These are phyloP conservation scores for Leucophenga maculata DNA, from an alignment of 2,888 invertebrate genomes.

Conservation along the genomic window DNA sequence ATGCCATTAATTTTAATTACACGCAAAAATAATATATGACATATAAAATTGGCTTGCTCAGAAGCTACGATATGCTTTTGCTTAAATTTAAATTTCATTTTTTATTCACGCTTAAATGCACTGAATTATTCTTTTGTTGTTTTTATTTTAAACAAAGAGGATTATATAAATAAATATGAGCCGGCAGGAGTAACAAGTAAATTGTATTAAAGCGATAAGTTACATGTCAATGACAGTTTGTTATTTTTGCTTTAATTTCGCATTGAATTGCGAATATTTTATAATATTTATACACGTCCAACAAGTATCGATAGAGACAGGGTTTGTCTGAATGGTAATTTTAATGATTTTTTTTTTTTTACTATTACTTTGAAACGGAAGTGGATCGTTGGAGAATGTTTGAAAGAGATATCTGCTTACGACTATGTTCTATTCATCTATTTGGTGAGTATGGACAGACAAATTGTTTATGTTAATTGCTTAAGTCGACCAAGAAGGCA, in stretches of 20 bases:
- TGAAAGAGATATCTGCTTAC: no score
- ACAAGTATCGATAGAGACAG: no score
- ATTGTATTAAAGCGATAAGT: constrained; percentile 22
- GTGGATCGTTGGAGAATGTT: no score
- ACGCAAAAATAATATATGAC: constrained; percentile 4
- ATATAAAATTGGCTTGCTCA: no score
- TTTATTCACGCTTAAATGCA: background rate
- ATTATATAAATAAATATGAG: background rate
- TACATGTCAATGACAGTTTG: constrained; percentile 20
- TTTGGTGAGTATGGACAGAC: no score
- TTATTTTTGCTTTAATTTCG: constrained; percentile 7
- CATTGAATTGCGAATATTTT: background rate
- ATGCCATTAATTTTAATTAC: constrained; percentile 24
- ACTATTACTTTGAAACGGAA: no score
- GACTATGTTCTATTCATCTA: no score
- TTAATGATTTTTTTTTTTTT: no score
- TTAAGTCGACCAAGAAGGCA: no score
- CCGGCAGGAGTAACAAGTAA: constrained; percentile 6
- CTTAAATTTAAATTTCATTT: background rate
- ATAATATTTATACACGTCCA: background rate
- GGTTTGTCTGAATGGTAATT: no score
- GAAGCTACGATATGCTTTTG: background rate
- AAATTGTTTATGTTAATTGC: no score
- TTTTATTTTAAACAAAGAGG: constrained; percentile 4
- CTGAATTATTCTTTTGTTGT: background rate